Evolutionary conservation across 1,140 invertebrate genomes (phyloP), one percentile per base, ranked within the genome.

Genomic region (Fragariocoptes setiger): DNA sequence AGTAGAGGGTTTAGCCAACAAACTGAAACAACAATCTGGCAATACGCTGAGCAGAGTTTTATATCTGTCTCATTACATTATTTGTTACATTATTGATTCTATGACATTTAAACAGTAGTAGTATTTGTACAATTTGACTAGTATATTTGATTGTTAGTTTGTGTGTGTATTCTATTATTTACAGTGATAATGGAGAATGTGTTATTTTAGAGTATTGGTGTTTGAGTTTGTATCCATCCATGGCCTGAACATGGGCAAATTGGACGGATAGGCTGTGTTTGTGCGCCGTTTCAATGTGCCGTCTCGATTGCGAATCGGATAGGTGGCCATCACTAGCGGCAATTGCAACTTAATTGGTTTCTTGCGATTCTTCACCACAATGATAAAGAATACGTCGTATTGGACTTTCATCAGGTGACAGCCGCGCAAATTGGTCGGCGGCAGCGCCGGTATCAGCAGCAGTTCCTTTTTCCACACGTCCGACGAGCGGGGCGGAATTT

Each of bases 331-430:
- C 52, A 85, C 69, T 44, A 88, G 82, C 17, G 82, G 82, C 53
- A 86, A 64, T 55, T 86, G 80, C 2, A 88, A 61, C 57, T 83
- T 85, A 20, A 86, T 73, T 50, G 79, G 72, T 57, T 83, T 85
- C 53, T 85, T 77, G 51, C 82, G 61, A 46, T 76, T 79, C 58
- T 79, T 82, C 44, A 79, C 78, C 52, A 72, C 72, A 49, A 86
- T 73, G 44, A 82, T 71, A 54, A 88, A 86, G 76, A 77, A 80
- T 38, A 94, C 75, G 56, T 85, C 77, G 56, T 94, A 94, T 49
- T 82, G 70, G 45, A 92, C 78, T 53, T 76, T 71, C 49, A 94
- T 90, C 44, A 94, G 67, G 57, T 83, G 76, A 55, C 83, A 92
- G 31, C 82, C 83, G 45, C 80, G 64, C n/a, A 92, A 62, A 63